Evolutionary conservation across 1,140 invertebrate genomes (phyloP).

Genomic region (Musca vetustissima): DNA sequence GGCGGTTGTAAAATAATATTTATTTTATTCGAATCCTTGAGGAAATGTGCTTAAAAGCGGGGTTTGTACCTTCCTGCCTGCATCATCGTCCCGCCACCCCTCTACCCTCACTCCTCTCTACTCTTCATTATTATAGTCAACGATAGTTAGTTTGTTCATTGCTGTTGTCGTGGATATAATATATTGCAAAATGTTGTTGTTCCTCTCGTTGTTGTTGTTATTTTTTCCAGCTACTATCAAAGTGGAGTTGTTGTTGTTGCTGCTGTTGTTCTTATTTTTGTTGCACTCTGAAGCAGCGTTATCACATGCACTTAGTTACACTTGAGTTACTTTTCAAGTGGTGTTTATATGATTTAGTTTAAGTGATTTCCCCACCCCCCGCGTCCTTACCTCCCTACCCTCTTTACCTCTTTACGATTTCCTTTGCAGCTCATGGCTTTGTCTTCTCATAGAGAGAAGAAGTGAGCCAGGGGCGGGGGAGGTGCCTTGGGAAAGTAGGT

Average conservation of each 20-base stretch:
- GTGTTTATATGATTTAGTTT: conserved; percentile 32
- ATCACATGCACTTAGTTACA: conserved; percentile 30
- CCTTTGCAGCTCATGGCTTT: too few relatives aligned
- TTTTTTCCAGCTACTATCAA: not conserved
- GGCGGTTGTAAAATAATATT: conserved; percentile 21
- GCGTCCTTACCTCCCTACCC: not conserved
- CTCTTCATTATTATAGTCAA: not conserved
- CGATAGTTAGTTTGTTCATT: not conserved
- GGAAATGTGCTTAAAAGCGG: conserved; percentile 22
- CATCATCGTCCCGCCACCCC: not conserved
- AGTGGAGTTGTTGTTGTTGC: not conserved
- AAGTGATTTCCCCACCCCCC: conserved; percentile 26
- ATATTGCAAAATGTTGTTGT: not conserved
- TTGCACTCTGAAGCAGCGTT: conserved; percentile 25
- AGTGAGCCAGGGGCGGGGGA: too few relatives aligned
- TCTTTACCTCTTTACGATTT: too few relatives aligned
- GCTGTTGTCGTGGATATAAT: conserved; percentile 3
- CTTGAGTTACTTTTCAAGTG: conserved; percentile 29
- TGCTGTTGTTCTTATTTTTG: not conserved
- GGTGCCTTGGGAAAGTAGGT: too few relatives aligned
- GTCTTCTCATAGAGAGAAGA: too few relatives aligned
- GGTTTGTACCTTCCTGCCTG: not conserved
- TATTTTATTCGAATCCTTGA: conserved; percentile 24
- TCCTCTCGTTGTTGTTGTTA: too few relatives aligned
- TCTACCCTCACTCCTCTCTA: not conserved